Evolutionary conservation across 2,113 vertebrate genomes (phyloP).

Genomic region (Pangasianodon hypophthalmus): DNA sequence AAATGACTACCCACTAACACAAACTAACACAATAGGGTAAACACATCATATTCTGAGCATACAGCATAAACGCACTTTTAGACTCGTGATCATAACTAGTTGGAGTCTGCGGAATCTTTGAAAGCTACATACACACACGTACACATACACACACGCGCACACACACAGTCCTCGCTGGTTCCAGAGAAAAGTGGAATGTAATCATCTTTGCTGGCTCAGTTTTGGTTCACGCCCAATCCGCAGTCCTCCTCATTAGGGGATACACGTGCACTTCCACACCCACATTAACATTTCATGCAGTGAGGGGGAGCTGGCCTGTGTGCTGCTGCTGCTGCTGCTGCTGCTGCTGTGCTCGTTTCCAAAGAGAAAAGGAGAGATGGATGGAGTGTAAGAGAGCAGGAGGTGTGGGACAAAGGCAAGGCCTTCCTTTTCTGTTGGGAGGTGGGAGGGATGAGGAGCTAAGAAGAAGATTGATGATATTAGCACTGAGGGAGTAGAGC

Average conservation of each 20-base stretch:
- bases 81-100: neutral
- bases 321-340: neutral
- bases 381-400: constrained; percentile 29
- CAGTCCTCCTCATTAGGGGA: constrained; percentile 23
- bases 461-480: constrained; percentile 10
- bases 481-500: neutral
- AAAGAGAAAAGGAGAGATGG: constrained; percentile 37
- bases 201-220: constrained; percentile 1
- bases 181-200: constrained; percentile 12
- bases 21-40: neutral
- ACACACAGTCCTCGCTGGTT: neutral
- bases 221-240: neutral
- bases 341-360: neutral
- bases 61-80: neutral
- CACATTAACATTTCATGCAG: constrained; percentile 19
- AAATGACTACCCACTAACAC: neutral
- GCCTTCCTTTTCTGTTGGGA: neutral
- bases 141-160: neutral
- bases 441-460: neutral
- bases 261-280: neutral
- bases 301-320: neutral
- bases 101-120: neutral
- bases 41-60: neutral
- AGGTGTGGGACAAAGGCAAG: constrained; percentile 1
- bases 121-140: neutral